Evolutionary conservation across 2,113 vertebrate species (phyloP).

Genomic region (Oreochromis spilurus): DNA sequence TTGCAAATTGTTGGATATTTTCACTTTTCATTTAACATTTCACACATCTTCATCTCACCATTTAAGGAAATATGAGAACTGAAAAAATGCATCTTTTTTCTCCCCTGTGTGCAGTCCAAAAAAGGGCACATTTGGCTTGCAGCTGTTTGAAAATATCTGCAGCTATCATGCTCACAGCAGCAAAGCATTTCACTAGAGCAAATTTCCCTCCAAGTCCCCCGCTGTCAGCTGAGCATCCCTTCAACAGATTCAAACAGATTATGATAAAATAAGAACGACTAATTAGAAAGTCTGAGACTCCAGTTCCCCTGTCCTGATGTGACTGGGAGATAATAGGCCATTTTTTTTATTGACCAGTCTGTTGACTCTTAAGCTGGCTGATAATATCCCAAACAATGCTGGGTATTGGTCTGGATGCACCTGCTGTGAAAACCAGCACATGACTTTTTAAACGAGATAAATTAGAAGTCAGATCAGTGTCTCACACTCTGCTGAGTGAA

Average conservation of each 20-base stretch:
- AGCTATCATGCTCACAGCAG: slow-evolving; percentile 10
- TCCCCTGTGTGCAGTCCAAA: background rate
- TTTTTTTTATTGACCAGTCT: slow-evolving; percentile 27
- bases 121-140: background rate
- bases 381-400: background rate
- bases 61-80: background rate
- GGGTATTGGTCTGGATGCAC: background rate
- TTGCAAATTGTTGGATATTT: background rate
- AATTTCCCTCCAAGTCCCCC: background rate
- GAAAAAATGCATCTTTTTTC: background rate
- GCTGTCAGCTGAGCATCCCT: background rate
- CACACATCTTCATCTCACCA: background rate
- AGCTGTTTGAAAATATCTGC: background rate
- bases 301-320: background rate
- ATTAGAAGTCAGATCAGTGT: slow-evolving; percentile 1
- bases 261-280: slow-evolving; percentile 35
- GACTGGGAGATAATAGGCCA: slow-evolving; percentile 15
- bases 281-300: slow-evolving; percentile 38
- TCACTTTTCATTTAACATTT: background rate
- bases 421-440: slow-evolving; percentile 16
- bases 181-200: background rate
- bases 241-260: slow-evolving; percentile 15
- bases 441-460: slow-evolving; percentile 12
- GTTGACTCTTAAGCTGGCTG: background rate
- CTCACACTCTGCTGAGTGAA: slow-evolving; percentile 31